A percentile compares a stretch with the other conserved stretches of the same genome.
Conservation (phyloP, 53 echinoderm and acorn worm genomes). For the Hippasteria phrygiana region DNA sequence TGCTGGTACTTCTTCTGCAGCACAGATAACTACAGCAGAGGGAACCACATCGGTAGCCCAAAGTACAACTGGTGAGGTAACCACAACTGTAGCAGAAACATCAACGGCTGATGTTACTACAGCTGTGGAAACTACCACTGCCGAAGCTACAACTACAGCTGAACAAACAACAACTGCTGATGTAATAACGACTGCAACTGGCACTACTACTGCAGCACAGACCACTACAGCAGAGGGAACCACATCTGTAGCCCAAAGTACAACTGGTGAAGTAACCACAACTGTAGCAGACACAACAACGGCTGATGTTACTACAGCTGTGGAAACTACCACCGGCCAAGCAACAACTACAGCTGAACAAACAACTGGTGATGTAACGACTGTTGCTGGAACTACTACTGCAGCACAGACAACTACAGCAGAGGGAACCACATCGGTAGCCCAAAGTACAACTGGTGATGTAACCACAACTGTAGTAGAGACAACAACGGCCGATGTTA, state of each 20-base stretch:
- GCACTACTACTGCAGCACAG: too few species aligned
- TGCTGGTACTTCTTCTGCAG: too few species aligned
- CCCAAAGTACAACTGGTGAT: too few species aligned
- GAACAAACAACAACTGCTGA: not conserved
- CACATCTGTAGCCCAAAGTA: not conserved
- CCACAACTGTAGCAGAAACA: not conserved
- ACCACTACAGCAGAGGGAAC: not conserved
- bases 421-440: not conserved
- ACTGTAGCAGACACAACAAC: not conserved
- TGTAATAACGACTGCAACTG: not conserved
- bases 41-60: too few species aligned
- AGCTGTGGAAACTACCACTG: not conserved
- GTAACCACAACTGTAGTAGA: not conserved
- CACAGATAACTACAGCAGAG: not conserved
- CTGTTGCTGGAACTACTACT: conserved; percentile 7
- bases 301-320: not conserved
- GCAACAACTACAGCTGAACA: conserved; percentile 1
- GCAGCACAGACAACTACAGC: not conserved
- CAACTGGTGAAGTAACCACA: not conserved
- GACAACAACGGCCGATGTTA: not conserved
- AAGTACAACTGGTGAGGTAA: not conserved
- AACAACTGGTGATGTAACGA: not conserved
- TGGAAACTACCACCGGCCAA: not conserved
- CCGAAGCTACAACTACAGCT: not conserved
- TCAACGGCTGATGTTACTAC: too few species aligned